These are phyloP conservation scores for Apamea crenata DNA, from an alignment of 2,888 invertebrate species.

Conservation along the genomic window DNA sequence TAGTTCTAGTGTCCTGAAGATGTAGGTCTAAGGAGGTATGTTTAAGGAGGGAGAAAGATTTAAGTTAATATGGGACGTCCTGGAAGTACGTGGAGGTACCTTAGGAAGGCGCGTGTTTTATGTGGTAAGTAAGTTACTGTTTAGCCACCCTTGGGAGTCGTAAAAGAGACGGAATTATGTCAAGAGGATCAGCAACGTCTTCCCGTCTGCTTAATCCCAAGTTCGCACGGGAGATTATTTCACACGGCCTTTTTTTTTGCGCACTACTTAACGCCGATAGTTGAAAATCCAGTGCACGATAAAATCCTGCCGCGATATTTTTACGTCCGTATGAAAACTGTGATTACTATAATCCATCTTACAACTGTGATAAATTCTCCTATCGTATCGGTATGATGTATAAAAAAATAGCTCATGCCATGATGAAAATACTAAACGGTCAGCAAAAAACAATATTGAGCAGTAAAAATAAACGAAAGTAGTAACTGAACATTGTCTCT, in stretches of 20 bases:
- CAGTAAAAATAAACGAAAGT: neutral
- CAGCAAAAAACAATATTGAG: neutral
- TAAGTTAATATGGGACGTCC: conserved; percentile 13
- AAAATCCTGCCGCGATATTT: too few species aligned
- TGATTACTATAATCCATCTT: neutral
- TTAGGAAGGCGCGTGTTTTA: neutral
- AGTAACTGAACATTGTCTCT: neutral
- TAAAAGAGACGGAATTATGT: neutral
- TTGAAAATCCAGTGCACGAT: too few species aligned
- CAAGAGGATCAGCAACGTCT: neutral
- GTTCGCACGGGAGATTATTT: neutral
- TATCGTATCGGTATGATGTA: neutral
- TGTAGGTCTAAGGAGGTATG: neutral
- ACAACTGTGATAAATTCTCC: neutral
- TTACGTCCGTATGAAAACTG: neutral
- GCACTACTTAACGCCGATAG: neutral
- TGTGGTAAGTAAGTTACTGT: neutral
- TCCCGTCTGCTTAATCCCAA: neutral
- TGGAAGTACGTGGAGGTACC: neutral
- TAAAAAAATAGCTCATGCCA: neutral
- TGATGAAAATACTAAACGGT: neutral
- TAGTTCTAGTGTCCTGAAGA: conserved; percentile 8
- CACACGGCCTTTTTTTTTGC: neutral
- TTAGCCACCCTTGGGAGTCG: neutral
- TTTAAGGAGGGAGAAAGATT: neutral